Evolutionary conservation across 2,113 vertebrate genomes (phyloP).

Genomic region (Glaucomys volans): DNA sequence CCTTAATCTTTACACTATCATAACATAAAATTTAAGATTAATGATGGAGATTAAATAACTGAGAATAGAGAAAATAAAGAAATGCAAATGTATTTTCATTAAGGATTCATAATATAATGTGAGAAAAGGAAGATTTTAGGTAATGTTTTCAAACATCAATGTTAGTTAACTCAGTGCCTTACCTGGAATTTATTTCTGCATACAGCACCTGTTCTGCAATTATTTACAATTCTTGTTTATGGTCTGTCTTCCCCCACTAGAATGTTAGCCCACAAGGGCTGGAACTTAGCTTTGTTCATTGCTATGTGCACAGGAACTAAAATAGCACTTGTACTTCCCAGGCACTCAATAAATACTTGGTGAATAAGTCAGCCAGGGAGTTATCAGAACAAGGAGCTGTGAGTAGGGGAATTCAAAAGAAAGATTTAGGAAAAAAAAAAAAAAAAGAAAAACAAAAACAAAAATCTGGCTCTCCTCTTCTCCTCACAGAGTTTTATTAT

Average conservation of each 20-base stretch:
- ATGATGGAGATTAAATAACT: background rate
- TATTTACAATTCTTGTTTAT: background rate
- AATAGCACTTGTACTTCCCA: background rate
- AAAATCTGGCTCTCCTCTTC: background rate
- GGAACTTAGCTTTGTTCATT: background rate
- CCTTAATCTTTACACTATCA: background rate
- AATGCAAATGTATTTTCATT: background rate
- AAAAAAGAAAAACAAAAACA: too few relatives aligned
- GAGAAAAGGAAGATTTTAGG: background rate
- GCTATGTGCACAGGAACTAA: background rate
- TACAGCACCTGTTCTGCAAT: rapidly evolving
- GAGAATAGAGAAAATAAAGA: background rate
- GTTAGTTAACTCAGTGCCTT: background rate
- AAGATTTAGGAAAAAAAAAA: background rate
- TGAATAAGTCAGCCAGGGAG: background rate
- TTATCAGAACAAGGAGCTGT: background rate
- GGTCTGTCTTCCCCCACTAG: background rate
- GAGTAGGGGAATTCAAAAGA: background rate
- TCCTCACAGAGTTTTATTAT: background rate
- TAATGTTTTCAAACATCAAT: background rate
- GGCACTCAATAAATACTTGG: background rate
- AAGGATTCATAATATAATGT: background rate
- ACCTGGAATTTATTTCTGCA: background rate
- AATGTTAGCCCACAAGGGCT: background rate
- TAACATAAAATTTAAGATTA: background rate